Evolutionary conservation across 1,140 invertebrate genomes (phyloP).

Genomic region (Papilio machaon): DNA sequence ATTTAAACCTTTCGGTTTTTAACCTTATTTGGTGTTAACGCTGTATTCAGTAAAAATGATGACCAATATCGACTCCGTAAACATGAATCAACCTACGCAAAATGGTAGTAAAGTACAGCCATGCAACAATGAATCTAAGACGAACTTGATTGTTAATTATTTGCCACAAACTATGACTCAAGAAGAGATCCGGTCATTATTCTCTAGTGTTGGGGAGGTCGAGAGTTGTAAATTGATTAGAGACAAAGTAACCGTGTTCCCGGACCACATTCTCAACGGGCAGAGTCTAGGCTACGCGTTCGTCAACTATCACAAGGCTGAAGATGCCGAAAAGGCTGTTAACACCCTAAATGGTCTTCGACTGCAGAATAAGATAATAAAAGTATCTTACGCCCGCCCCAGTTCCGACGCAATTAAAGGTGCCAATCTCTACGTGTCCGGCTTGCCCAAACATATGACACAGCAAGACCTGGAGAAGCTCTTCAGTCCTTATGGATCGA

Average conservation of each 20-base stretch:
- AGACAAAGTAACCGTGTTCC: conserved; percentile 91
- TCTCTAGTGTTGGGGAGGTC: conserved; percentile 93
- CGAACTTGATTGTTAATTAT: conserved; percentile 96
- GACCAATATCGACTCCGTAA: conserved; percentile 80
- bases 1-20: conserved; percentile 61
- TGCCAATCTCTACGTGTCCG: conserved; percentile 94
- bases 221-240: conserved; percentile 95
- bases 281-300: conserved; percentile 95
- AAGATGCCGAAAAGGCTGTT: conserved; percentile 94
- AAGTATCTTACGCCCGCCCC: conserved; percentile 94
- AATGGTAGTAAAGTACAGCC: conserved; percentile 84
- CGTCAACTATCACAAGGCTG: conserved; percentile 92
- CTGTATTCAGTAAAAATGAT: conserved; percentile 74
- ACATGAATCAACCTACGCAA: conserved; percentile 81
- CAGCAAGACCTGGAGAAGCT: conserved; percentile 92
- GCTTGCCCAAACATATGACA: conserved; percentile 92
- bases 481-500: conserved; percentile 91
- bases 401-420: conserved; percentile 95
- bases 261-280: conserved; percentile 84
- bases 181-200: conserved; percentile 93
- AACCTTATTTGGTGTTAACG: conserved; percentile 64
- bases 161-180: conserved; percentile 96
- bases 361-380: conserved; percentile 95
- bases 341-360: conserved; percentile 92
- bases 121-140: conserved; percentile 84